Evolutionary conservation across 2,113 vertebrate genomes (phyloP).

Genomic region (Archilochus colubris): DNA sequence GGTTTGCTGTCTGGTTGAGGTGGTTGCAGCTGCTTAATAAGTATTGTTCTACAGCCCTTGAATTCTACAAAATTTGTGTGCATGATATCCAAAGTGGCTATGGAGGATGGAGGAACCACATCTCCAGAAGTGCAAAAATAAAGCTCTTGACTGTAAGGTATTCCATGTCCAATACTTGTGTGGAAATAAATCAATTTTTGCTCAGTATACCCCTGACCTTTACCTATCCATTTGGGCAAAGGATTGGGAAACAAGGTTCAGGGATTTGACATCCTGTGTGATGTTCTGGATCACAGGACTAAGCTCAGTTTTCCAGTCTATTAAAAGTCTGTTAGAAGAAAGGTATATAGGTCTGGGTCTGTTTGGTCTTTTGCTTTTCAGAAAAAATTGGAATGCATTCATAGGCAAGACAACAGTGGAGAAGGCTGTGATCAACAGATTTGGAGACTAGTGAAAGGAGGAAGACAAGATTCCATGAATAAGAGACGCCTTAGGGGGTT

Average conservation of each 20-base stretch:
- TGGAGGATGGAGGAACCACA: background rate
- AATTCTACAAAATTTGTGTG: background rate
- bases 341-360: background rate
- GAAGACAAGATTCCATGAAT: background rate
- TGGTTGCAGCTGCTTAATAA: background rate
- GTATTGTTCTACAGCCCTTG: background rate
- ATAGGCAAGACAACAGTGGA: background rate
- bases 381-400: background rate
- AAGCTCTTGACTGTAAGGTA: background rate
- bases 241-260: background rate
- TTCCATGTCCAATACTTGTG: background rate
- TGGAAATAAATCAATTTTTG: background rate
- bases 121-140: background rate
- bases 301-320: background rate
- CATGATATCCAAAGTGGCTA: background rate
- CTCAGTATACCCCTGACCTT: background rate
- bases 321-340: background rate
- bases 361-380: background rate
- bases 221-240: background rate
- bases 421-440: background rate
- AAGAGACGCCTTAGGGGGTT: background rate
- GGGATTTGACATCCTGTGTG: background rate
- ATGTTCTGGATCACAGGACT: background rate
- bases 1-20: background rate
- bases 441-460: background rate